Base-by-base conservation (phyloP, 2,113 vertebrate genomes). In the Laterallus jamaicensis region DNA sequence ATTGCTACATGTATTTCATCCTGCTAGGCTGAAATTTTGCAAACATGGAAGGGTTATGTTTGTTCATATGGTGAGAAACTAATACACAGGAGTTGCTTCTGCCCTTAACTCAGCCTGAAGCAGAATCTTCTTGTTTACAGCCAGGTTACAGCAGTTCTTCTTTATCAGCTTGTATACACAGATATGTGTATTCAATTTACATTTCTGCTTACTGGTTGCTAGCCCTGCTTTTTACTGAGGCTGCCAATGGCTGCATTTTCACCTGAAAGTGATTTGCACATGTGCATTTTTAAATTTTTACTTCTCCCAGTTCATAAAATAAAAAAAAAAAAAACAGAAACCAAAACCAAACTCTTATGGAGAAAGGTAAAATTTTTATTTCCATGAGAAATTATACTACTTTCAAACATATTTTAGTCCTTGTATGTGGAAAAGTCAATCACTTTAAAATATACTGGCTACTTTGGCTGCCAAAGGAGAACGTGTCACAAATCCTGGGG, bases 401-500 rank as follows among this genome's bases (percentile, higher is more conserved):
- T 42, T 75, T 75, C 11, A 59, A 85, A 59, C 7, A 11, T 47
- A 58, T 71, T 63, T 70, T 67, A 68, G 47, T 79, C 40, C 32
- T 74, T 58, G 58, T 64, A 62, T 6, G 10, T 1, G 1, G 55
- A 39, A 62, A 66, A 26, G 16, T 24, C 49, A 91, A 47, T 24
- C 28, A 35, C 42, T 82, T 87, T 20, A 63, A 85, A 90, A 31
- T 64, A 62, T 69, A 83, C n/a, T 54, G 42, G 29, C 62, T 80
- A 69, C 12, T 47, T 37, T 47, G 24, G 26, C 47, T 69, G 50
- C 12, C 2, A 1, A 83, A 70, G 12, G 28, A 28, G 29, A 31
- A 66, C n/a, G 18, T 2, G 0, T 66, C 0, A 3, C 25, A 26
- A 59, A 49, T 1, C 0, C 42, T 24, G 47, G 2, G 15, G 32